phyloP scores from a whole-genome alignment of 2,888 invertebrate genomes.

The Caenorhabditis macrosperma region DNA sequence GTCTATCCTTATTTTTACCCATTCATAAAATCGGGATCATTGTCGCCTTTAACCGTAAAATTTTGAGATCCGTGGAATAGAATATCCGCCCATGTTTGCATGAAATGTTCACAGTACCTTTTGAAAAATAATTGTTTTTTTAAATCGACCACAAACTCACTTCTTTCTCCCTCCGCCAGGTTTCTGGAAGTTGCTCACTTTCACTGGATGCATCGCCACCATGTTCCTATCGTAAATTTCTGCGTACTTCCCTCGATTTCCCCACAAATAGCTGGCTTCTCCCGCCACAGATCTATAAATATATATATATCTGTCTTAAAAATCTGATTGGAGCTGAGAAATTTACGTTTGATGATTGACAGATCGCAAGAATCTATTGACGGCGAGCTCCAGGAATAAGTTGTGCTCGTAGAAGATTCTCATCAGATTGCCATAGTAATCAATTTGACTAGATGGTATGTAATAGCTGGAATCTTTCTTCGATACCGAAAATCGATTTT shows the following conservation, averaged over 20 bases:
- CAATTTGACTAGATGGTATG: slow-evolving; percentile 25
- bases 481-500: too few relatives aligned
- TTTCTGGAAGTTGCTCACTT: slow-evolving; percentile 11
- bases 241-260: neutral
- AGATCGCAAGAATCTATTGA: slow-evolving; percentile 31
- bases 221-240: neutral
- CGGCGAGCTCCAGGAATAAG: slow-evolving; percentile 41
- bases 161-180: neutral
- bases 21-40: slow-evolving; percentile 22
- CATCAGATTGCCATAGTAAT: slow-evolving; percentile 42
- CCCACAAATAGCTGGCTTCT: slow-evolving; percentile 23
- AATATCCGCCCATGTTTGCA: neutral
- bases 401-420: slow-evolving; percentile 26
- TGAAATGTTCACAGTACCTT: slow-evolving; percentile 15
- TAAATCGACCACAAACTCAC: neutral
- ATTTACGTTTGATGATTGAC: slow-evolving; percentile 43
- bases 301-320: neutral
- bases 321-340: neutral
- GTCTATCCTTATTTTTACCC: neutral
- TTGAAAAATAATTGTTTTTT: neutral
- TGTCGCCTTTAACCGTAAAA: slow-evolving; percentile 16
- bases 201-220: slow-evolving; percentile 38
- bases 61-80: slow-evolving; percentile 16
- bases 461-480: slow-evolving; percentile 40
- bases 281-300: slow-evolving; percentile 2